Conservation (phyloP, 2,888 invertebrate genomes). For the Dascillus cervinus region DNA sequence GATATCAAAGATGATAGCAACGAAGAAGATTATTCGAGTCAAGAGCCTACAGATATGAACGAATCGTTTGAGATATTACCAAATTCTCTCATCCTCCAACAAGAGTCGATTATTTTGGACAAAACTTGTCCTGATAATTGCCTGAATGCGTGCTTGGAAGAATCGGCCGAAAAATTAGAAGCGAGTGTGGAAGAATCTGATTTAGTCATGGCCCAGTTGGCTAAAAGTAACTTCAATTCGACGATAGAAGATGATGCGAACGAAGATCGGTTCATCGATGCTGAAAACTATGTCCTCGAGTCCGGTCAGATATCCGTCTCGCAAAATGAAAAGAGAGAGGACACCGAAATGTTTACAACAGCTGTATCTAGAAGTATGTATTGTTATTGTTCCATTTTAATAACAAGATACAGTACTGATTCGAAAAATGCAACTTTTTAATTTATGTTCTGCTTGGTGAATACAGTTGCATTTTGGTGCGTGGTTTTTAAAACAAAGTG, state of each 20-base stretch:
- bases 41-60: constrained; percentile 11
- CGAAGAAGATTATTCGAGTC: constrained; percentile 22
- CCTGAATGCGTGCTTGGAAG: constrained; percentile 26
- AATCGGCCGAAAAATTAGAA: constrained; percentile 36
- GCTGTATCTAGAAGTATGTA: constrained; percentile 20
- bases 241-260: constrained; percentile 48
- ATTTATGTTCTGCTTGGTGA: too few relatives aligned
- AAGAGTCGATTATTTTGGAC: constrained; percentile 38
- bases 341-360: constrained; percentile 35
- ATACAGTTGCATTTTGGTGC: too few relatives aligned
- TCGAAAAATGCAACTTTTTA: too few relatives aligned
- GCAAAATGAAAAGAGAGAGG: constrained; percentile 17
- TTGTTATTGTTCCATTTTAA: too few relatives aligned
- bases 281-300: constrained; percentile 70
- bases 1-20: constrained; percentile 25
- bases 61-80: constrained; percentile 26
- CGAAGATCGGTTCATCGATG: constrained; percentile 66
- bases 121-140: constrained; percentile 40
- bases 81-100: constrained; percentile 39
- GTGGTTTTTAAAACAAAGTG: too few relatives aligned
- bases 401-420: too few relatives aligned
- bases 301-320: constrained; percentile 47
- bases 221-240: too few relatives aligned
- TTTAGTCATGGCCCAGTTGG: constrained; percentile 29
- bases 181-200: constrained; percentile 42